Evolutionary conservation across 2,113 vertebrate genomes (phyloP).

Genomic region (Xyrauchen texanus): DNA sequence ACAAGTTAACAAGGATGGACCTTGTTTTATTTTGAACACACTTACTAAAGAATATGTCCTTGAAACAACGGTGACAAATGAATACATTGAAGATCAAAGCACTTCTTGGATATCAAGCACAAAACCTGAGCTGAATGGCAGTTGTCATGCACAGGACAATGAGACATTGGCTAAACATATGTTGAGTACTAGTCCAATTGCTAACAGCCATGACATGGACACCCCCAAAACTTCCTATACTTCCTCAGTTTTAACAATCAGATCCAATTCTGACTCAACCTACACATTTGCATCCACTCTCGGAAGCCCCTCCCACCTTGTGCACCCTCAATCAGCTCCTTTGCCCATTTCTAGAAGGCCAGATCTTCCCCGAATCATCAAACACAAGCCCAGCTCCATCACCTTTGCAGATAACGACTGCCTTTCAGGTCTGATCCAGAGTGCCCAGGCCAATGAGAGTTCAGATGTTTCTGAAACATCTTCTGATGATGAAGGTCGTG

Average conservation of each 20-base stretch:
- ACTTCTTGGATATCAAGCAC: background rate
- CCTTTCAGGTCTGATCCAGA: constrained; percentile 26
- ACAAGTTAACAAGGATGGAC: background rate
- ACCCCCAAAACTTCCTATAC: background rate
- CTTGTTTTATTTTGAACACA: background rate
- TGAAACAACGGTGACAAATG: background rate
- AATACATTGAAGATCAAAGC: background rate
- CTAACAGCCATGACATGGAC: constrained; percentile 1
- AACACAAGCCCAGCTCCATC: constrained; percentile 75
- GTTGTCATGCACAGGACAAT: background rate
- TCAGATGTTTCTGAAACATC: constrained; percentile 68
- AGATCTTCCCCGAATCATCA: constrained; percentile 71
- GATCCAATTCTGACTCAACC: background rate
- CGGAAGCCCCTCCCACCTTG: constrained; percentile 8
- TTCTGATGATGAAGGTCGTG: constrained; percentile 64
- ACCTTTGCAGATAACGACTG: constrained; percentile 71
- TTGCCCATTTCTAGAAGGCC: background rate
- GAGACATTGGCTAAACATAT: background rate
- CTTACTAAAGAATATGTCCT: background rate
- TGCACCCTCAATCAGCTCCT: constrained; percentile 5
- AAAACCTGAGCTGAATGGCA: constrained; percentile 42
- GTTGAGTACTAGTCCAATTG: background rate
- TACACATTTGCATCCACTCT: background rate
- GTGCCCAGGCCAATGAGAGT: constrained; percentile 55
- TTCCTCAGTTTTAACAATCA: constrained; percentile 16